Conservation (phyloP, 2,113 vertebrate species). For the Hypomesus transpacificus region DNA sequence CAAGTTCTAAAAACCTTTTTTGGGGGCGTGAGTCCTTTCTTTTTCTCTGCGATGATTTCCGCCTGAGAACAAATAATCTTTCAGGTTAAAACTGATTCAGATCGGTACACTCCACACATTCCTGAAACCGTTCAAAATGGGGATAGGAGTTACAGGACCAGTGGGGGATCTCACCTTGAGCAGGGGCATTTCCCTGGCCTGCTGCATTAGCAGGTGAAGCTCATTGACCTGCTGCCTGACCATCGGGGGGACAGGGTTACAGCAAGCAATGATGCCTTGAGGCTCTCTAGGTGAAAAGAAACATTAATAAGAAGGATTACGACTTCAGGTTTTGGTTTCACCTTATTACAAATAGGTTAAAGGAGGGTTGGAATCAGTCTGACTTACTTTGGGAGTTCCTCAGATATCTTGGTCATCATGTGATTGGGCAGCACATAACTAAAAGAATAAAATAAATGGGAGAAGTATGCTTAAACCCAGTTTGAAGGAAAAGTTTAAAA, state of each 20-base stretch:
- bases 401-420: conserved; percentile 91
- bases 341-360: background rate
- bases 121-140: background rate
- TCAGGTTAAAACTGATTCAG: background rate
- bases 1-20: conserved; percentile 62
- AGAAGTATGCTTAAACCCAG: background rate
- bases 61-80: conserved; percentile 46
- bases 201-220: conserved; percentile 84
- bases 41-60: conserved; percentile 63
- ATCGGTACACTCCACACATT: background rate
- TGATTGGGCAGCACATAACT: conserved; percentile 94
- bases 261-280: conserved; percentile 94
- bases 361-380: background rate
- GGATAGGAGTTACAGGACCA: no score
- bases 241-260: conserved; percentile 88
- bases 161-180: conserved; percentile 77
- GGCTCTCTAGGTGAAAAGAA: conserved; percentile 74
- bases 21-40: conserved; percentile 61
- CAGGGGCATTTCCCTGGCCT: conserved; percentile 89
- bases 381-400: conserved; percentile 92
- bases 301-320: background rate
- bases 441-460: conserved; percentile 29
- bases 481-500: background rate
- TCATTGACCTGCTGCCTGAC: conserved; percentile 93
- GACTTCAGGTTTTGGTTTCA: background rate